Base-by-base conservation (phyloP, 2,888 invertebrate genomes). In the Heliconius hortense region DNA sequence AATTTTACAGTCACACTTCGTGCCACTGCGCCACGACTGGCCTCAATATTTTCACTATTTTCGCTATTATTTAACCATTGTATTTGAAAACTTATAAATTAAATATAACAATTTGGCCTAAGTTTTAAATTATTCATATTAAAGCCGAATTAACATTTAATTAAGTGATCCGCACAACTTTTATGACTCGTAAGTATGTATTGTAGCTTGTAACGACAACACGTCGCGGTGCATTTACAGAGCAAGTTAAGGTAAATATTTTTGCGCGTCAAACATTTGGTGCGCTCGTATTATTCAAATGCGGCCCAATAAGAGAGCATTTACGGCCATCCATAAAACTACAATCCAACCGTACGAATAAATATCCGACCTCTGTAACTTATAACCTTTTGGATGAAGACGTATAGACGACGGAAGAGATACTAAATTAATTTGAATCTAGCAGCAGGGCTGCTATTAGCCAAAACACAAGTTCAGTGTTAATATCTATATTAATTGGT, bases 291-390 rank as follows among this genome's bases (percentile, higher is more conserved):
- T 90, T 93, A 93, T 93, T 93, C 93, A 93, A 93, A 93, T 93
- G 90, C 84, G 89, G 85, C 84, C 90, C 93, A 92, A 93, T 93
- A 93, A 92, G 86, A 87, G 84, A 85, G 88, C 92, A 91, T 93
- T 93, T 93, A 93, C 88, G 92, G 89, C 87, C 88, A 84, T 78
- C 85, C 91, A 90, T 93, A 93, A 93, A 93, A 93, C 93, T 92
- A 93, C 93, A 90, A 92, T 92, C 91, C 90, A 91, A 89, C 91
- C 86, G 88, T 85, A 90, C 89, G 89, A 91, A 93, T 92, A 93
- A 91, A 93, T 92, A 92, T 92, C 91, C 86, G 91, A 91, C 90
- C 91, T 89, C 90, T 86, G 88, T 90, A 89, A 92, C 92, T 73
- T 74, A 74, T 75, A 70, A 77, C 74, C 69, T 66, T 63, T n/a